A percentile compares a stretch with the other conserved stretches of the same genome.
Evolutionary conservation across 2,113 vertebrate genomes (phyloP).

Genomic region (Scophthalmus maximus): DNA sequence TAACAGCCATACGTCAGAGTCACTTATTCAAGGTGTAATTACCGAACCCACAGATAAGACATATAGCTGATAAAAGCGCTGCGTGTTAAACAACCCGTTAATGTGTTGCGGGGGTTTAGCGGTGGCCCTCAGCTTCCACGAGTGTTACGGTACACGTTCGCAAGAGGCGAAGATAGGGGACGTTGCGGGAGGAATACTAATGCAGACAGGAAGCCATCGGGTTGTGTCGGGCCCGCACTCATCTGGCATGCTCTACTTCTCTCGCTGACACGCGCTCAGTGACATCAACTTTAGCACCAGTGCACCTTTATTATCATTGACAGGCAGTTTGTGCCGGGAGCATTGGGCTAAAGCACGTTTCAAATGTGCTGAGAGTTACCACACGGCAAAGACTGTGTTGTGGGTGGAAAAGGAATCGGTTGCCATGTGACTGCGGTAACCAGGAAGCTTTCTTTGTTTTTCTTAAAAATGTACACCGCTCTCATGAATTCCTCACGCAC

Average conservation of each 20-base stretch:
- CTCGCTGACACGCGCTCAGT: neutral
- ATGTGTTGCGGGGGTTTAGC: neutral
- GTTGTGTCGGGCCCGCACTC: neutral
- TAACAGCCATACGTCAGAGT: neutral
- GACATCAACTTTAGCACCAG: conserved; percentile 5
- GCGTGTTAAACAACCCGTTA: neutral
- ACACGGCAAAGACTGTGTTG: neutral
- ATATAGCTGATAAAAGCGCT: neutral
- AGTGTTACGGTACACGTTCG: neutral
- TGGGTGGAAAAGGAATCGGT: neutral
- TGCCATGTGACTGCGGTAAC: neutral
- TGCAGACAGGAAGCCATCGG: conserved; percentile 1
- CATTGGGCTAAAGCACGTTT: neutral
- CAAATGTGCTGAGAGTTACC: conserved; percentile 17
- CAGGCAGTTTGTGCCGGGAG: neutral
- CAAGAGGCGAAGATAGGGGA: conserved; percentile 21
- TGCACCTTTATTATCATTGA: neutral
- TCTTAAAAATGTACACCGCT: neutral
- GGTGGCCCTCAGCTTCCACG: neutral
- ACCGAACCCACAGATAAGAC: conserved; percentile 2
- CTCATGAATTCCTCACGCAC: no score
- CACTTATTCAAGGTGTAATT: conserved; percentile 1
- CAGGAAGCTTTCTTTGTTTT: neutral
- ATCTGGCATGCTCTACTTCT: neutral
- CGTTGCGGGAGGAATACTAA: conserved; percentile 13